phyloP scores from a whole-genome alignment of 1,140 invertebrate species.

The Leguminivora glycinivorella region DNA sequence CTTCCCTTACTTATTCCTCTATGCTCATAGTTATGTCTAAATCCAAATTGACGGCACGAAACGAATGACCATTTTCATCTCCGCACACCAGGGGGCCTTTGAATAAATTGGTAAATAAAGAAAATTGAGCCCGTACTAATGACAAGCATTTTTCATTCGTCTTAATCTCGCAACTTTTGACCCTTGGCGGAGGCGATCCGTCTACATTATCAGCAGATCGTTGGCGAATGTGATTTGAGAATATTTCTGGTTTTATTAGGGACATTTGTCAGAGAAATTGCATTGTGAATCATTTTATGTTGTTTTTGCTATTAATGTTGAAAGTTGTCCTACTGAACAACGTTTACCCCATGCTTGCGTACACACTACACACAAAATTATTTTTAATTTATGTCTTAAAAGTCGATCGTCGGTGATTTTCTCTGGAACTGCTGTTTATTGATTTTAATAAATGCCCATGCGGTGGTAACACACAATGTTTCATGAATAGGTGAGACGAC shows the following conservation, averaged over 20 bases:
- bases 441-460: too few species aligned
- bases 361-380: too few species aligned
- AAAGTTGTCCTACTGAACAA: too few species aligned
- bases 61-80: slow-evolving; percentile 9
- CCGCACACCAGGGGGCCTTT: not conserved
- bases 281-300: not conserved
- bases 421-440: too few species aligned
- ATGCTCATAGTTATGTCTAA: not conserved
- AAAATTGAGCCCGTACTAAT: slow-evolving; percentile 30
- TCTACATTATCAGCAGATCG: slow-evolving; percentile 19
- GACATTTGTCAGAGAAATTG: not conserved
- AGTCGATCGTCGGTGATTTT: too few species aligned
- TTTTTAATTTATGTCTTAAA: too few species aligned
- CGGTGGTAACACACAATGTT: too few species aligned
- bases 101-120: slow-evolving; percentile 30
- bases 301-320: too few species aligned
- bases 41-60: not conserved
- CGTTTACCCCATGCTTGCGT: too few species aligned
- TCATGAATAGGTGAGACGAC: too few species aligned
- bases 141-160: not conserved
- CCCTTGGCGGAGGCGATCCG: not conserved
- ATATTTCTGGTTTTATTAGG: not conserved
- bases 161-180: slow-evolving; percentile 10
- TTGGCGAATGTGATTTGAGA: slow-evolving; percentile 14
- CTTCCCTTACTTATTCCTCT: too few species aligned